Evolutionary conservation across 2,797 vertebrate genomes (phyloP).

Genomic region (Scolopax bukidnonensis): DNA sequence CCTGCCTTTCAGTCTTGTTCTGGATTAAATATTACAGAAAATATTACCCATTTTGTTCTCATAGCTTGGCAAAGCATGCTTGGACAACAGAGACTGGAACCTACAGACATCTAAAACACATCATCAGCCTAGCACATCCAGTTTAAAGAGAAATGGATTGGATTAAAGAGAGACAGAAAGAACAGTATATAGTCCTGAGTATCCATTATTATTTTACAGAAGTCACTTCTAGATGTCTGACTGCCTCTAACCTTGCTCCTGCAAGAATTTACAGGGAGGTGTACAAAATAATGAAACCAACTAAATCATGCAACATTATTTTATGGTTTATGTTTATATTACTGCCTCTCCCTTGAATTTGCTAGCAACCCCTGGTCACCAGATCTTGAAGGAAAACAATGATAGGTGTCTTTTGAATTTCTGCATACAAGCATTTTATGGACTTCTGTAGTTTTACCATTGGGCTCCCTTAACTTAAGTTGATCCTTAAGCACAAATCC

Average conservation of each 20-base stretch:
- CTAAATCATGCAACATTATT: rapidly evolving
- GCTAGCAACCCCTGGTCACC: neutral
- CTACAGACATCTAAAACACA: neutral
- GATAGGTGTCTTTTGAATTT: neutral
- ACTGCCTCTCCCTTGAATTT: neutral
- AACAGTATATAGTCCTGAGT: neutral
- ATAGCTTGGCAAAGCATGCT: neutral
- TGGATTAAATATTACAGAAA: neutral
- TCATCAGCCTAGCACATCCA: neutral
- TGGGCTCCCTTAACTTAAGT: neutral
- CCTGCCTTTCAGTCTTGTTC: neutral
- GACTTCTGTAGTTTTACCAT: neutral
- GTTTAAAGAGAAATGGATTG: neutral
- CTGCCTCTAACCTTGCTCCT: neutral
- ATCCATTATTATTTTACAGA: neutral
- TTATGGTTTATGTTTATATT: neutral
- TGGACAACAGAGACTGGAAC: neutral
- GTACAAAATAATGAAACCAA: neutral
- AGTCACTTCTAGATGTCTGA: neutral
- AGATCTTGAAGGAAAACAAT: neutral
- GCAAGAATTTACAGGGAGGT: neutral
- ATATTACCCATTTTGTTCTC: neutral
- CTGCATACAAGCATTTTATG: neutral
- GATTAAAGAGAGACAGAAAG: neutral
- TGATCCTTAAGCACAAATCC: neutral